Evolutionary conservation across 2,113 vertebrate species (phyloP).

Genomic region (Megaceryle torquata): DNA sequence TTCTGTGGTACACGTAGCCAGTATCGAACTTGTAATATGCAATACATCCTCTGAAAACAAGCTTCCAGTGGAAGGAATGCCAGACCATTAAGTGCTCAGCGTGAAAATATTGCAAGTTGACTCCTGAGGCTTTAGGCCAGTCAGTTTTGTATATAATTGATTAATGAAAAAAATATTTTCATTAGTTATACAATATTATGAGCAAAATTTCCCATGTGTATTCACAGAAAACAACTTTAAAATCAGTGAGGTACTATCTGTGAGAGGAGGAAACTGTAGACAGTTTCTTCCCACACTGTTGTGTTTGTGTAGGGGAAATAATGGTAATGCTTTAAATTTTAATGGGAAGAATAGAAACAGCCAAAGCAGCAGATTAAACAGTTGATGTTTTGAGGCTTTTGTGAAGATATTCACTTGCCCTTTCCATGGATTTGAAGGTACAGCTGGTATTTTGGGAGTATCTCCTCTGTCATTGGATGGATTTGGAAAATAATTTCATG

Average conservation of each 20-base stretch:
- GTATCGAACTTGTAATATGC: constrained; percentile 46
- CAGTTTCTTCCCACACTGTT: neutral
- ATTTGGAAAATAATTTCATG: neutral
- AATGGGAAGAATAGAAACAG: neutral
- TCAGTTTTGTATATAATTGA: neutral
- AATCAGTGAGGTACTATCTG: neutral
- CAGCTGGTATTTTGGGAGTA: neutral
- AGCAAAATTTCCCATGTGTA: neutral
- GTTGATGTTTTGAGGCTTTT: neutral
- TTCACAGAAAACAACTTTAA: neutral
- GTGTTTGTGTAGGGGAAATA: neutral
- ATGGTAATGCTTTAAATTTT: neutral
- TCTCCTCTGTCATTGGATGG: neutral
- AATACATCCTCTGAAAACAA: constrained; percentile 68
- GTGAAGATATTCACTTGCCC: neutral
- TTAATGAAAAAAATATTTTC: constrained; percentile 14
- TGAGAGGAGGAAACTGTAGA: neutral
- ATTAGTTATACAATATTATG: neutral
- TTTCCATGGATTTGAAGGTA: neutral
- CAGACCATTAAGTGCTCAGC: constrained; percentile 36
- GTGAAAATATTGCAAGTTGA: constrained; percentile 28
- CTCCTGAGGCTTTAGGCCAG: neutral
- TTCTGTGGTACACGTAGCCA: constrained; percentile 47
- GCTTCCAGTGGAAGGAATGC: constrained; percentile 45
- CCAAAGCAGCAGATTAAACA: neutral